phyloP scores from a whole-genome alignment of 2,888 invertebrate genomes.

The Pristionchus japonicus region DNA sequence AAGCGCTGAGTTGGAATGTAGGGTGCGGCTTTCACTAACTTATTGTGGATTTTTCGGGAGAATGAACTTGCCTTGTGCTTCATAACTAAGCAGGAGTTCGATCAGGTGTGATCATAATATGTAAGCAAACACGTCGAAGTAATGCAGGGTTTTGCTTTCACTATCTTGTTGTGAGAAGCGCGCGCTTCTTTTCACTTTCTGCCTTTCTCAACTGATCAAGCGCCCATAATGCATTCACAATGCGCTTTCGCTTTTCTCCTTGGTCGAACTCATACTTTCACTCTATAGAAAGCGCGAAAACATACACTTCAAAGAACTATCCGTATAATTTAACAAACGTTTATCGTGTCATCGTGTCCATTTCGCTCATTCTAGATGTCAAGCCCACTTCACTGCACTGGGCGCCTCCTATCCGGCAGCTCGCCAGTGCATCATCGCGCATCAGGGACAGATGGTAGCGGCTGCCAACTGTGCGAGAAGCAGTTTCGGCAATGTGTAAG shows the following conservation, averaged over 20 bases:
- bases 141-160: too few relatives aligned
- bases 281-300: too few relatives aligned
- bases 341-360: too few relatives aligned
- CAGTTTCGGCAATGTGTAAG: slow-evolving; percentile 30
- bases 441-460: background rate
- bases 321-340: too few relatives aligned
- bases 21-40: background rate
- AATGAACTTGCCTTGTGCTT: too few relatives aligned
- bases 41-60: background rate
- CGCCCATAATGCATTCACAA: background rate
- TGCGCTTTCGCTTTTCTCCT: background rate
- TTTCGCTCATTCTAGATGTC: slow-evolving; percentile 32
- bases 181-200: background rate
- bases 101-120: too few relatives aligned
- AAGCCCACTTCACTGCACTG: slow-evolving; percentile 1
- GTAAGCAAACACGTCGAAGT: background rate
- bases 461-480: background rate
- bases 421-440: slow-evolving; percentile 31
- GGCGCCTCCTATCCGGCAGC: slow-evolving; percentile 26
- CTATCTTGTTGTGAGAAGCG: background rate
- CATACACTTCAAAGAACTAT: too few relatives aligned
- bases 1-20: too few relatives aligned
- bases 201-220: background rate
- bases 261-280: background rate
- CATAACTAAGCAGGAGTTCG: too few relatives aligned